These are phyloP conservation scores for Nesoenas mayeri DNA, from an alignment of 2,113 vertebrate species.

Conservation along the genomic window DNA sequence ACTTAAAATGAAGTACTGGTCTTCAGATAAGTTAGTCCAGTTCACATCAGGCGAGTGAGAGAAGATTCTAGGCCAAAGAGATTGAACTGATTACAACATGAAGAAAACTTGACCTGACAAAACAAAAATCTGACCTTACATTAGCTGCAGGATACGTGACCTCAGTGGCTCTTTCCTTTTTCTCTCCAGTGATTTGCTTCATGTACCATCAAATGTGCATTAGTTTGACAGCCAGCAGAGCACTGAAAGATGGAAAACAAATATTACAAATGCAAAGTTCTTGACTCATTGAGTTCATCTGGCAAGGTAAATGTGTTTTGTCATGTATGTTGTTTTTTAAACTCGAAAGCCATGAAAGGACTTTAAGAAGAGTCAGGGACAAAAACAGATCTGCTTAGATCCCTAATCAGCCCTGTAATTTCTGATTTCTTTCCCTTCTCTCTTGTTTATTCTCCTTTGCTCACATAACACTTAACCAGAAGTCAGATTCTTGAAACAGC, in stretches of 20 bases:
- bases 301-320: not conserved
- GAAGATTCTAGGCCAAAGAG: not conserved
- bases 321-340: not conserved
- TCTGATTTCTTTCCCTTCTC: not conserved
- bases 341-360: accelerated
- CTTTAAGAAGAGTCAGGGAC: not conserved
- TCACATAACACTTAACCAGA: not conserved
- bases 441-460: not conserved
- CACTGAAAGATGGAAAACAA: not conserved
- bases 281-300: not conserved
- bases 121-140: not conserved
- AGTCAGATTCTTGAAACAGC: not conserved
- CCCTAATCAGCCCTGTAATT: not conserved
- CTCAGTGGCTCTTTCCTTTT: slow-evolving; percentile 5
- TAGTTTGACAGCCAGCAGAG: slow-evolving; percentile 35
- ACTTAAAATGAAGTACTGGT: not conserved
- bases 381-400: not conserved
- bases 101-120: slow-evolving; percentile 54
- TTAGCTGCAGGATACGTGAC: not conserved
- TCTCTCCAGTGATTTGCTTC: slow-evolving; percentile 24
- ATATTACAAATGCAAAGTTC: not conserved
- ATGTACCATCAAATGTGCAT: slow-evolving; percentile 22
- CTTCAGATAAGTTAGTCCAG: not conserved
- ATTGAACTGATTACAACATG: not conserved
- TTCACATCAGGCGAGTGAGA: slow-evolving; percentile 12